Evolutionary conservation across 2,888 invertebrate species (phyloP).

Genomic region (Antitype chi): DNA sequence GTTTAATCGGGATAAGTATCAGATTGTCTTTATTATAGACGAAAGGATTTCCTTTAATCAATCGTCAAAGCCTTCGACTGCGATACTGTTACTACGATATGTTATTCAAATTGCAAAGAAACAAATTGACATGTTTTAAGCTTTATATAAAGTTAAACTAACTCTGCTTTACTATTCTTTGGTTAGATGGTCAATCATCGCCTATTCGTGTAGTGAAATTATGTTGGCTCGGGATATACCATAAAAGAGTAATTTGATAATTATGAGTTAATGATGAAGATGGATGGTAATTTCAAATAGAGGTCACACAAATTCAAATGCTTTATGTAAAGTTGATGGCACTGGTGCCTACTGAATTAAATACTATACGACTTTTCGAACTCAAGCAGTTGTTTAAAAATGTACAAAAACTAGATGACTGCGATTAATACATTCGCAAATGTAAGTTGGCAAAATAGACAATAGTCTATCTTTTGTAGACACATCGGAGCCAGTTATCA

Average conservation of each 20-base stretch:
- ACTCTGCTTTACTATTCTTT: constrained; percentile 2
- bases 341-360: not conserved
- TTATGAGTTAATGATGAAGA: constrained; percentile 1
- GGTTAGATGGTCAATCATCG: not conserved
- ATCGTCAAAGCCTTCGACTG: not conserved
- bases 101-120: constrained; percentile 17
- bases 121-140: constrained; percentile 28
- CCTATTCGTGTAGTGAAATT: constrained; percentile 1
- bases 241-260: not conserved
- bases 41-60: not conserved
- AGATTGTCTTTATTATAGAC: constrained; percentile 3
- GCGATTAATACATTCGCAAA: not conserved
- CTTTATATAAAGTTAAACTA: not conserved
- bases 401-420: not conserved
- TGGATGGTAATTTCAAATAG: not conserved
- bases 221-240: not conserved
- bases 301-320: not conserved
- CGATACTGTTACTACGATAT: constrained; percentile 18
- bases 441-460: not conserved
- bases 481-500: constrained; percentile 18
- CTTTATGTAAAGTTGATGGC: not conserved
- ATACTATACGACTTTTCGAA: not conserved
- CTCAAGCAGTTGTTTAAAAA: constrained; percentile 10
- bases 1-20: constrained; percentile 7
- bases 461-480: constrained; percentile 11